Evolutionary conservation across 2,888 invertebrate species (phyloP), one percentile per base, ranked within the genome.

Genomic region (Molorchus minor): DNA sequence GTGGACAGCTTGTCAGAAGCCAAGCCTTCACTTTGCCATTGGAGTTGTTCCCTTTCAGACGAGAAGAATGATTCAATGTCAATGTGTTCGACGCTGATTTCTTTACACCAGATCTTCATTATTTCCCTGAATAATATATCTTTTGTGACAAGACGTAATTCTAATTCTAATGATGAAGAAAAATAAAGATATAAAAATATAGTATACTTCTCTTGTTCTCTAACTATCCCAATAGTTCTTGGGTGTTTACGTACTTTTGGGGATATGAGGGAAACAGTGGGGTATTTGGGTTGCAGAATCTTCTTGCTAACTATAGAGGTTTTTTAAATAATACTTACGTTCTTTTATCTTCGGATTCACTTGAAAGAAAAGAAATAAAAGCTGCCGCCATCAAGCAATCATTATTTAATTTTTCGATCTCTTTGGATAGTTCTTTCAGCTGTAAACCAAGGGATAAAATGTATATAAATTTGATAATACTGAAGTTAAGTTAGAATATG

Each of bases 21-120:
- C 3, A 96, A 81, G 0, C 95, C 94, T 74, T 94, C 91, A 0
- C 89, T 86, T 75, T 92, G 90, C 95, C 96, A 96, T 66, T 89
- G 87, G 45, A 96, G 79, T 72, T 91, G 88, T 70, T 93, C 92
- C 60, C 89, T 84, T 79, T 93, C 92, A 0, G 85, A 84, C 41
- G 85, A 84, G 52, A 89, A 78, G 71, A 88, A 88, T 41, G 79
- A 79, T 46, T 84, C 79, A 41, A 89, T 75, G 65, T 84, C 82
- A 75, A 87, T 87, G 3, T 53, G 36, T 3, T 51, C 64, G 0
- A 82, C 71, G 3, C 79, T 61, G 1, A 80, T 44, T 45, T 71
- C 65, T 20, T 68, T 58, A 20, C 75, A 66, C 79, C 81, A 82
- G 57, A 75, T 61, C n/a, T 72, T 62, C 46, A 82, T 45, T 15